These are phyloP conservation scores for Pocillopora grandis DNA, from an alignment of 92 coral and sea anemone genomes.

Conservation along the genomic window DNA sequence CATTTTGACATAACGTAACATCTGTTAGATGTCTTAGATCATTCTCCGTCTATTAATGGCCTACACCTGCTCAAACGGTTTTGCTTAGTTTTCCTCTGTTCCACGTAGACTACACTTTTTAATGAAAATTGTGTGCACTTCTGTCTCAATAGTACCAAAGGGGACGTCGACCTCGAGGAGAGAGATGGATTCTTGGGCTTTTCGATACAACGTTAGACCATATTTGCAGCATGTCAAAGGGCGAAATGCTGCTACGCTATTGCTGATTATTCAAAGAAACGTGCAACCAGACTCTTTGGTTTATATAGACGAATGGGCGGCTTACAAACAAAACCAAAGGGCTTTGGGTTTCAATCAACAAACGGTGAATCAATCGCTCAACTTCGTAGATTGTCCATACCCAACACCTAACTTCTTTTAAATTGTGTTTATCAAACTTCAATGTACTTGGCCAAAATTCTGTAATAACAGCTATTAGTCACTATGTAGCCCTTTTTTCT, in stretches of 20 bases:
- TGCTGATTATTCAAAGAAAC: slow-evolving; percentile 16
- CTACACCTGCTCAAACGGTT: not conserved
- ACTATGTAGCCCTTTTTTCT: not conserved
- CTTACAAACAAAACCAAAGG: no score
- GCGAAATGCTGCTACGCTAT: slow-evolving; percentile 30
- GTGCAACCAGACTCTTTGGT: slow-evolving; percentile 6
- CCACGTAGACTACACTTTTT: slow-evolving; percentile 2
- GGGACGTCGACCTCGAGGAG: no score
- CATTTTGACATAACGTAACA: slow-evolving; percentile 8
- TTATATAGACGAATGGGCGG: no score
- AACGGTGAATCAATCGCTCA: not conserved
- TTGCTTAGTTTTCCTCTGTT: slow-evolving; percentile 16
- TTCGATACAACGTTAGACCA: no score
- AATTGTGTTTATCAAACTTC: slow-evolving; percentile 15
- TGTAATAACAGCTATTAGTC: slow-evolving; percentile 16
- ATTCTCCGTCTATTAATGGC: slow-evolving; percentile 14
- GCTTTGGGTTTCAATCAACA: no score
- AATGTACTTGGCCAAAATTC: slow-evolving; percentile 22
- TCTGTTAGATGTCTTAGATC: not conserved
- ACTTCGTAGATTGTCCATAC: not conserved
- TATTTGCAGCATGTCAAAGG: not conserved
- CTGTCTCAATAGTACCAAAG: not conserved
- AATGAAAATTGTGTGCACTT: slow-evolving; percentile 17
- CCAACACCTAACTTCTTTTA: slow-evolving; percentile 15
- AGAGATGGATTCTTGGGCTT: no score